These are phyloP conservation scores for Crotalus horridus DNA, from an alignment of 2,113 vertebrate genomes.

Conservation along the genomic window DNA sequence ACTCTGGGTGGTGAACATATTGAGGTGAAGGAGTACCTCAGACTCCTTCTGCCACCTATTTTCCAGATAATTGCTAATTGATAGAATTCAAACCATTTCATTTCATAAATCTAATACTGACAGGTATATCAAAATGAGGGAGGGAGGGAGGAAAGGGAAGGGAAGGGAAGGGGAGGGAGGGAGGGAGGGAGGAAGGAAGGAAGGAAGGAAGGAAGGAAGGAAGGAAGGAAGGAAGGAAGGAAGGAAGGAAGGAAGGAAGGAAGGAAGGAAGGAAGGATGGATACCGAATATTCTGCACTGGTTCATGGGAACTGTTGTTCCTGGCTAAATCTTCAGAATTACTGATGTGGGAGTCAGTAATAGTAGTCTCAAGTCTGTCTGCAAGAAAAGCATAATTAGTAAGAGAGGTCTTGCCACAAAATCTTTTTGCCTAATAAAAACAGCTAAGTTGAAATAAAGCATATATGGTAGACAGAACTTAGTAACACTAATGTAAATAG, in stretches of 20 bases:
- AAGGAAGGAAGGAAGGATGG: not conserved
- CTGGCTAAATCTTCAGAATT: not conserved
- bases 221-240: too few relatives aligned
- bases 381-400: conserved; percentile 25
- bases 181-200: not conserved
- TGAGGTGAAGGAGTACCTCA: not conserved
- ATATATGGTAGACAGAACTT: not conserved
- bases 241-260: not conserved
- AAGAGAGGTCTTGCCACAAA: fast-evolving
- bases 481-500: not conserved
- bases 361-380: conserved; percentile 11
- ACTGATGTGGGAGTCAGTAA: not conserved
- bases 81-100: not conserved
- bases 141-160: too few relatives aligned
- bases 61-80: not conserved
- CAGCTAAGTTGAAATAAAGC: not conserved
- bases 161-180: not conserved
- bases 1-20: not conserved
- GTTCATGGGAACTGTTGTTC: conserved; percentile 3
- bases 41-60: not conserved
- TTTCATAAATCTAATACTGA: not conserved
- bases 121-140: not conserved
- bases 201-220: not conserved
- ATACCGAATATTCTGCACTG: conserved; percentile 25
- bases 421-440: not conserved